Conservation (phyloP, 2,113 vertebrate species). For the Nicator chloris region DNA sequence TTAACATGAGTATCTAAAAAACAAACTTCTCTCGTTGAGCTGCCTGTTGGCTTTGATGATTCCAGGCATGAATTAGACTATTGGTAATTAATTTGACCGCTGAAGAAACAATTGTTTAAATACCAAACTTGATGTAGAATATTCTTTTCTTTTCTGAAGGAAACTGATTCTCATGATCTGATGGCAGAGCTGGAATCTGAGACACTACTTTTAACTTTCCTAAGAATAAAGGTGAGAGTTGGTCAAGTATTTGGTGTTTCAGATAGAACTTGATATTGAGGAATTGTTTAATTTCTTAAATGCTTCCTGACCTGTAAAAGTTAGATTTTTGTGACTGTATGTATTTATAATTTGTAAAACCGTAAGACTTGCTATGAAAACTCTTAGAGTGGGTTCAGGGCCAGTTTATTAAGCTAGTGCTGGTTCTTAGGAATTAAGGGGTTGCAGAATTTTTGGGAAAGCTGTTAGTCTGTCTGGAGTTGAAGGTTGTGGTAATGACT, state of each 20-base stretch:
- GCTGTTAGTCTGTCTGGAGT: background rate
- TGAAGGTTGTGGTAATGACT: background rate
- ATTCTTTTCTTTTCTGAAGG: background rate
- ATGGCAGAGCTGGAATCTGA: conserved; percentile 57
- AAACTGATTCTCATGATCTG: accelerated
- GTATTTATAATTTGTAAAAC: background rate
- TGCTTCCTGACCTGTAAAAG: background rate
- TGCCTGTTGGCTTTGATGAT: background rate
- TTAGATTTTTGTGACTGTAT: background rate
- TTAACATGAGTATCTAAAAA: background rate
- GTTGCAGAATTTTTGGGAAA: background rate
- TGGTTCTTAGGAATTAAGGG: background rate
- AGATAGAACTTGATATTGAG: background rate
- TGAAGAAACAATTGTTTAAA: background rate
- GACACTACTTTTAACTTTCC: conserved; percentile 60
- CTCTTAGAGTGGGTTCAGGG: background rate
- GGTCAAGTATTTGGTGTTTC: background rate
- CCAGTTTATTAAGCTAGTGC: background rate
- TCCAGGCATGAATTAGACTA: background rate
- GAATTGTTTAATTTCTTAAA: background rate
- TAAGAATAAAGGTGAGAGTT: conserved; percentile 56
- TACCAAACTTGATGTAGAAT: background rate
- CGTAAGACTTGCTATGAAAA: background rate
- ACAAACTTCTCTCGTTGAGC: background rate
- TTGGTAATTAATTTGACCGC: background rate